Evolutionary conservation across 2,888 invertebrate species (phyloP).

Genomic region (Pyrocoelia pectoralis): DNA sequence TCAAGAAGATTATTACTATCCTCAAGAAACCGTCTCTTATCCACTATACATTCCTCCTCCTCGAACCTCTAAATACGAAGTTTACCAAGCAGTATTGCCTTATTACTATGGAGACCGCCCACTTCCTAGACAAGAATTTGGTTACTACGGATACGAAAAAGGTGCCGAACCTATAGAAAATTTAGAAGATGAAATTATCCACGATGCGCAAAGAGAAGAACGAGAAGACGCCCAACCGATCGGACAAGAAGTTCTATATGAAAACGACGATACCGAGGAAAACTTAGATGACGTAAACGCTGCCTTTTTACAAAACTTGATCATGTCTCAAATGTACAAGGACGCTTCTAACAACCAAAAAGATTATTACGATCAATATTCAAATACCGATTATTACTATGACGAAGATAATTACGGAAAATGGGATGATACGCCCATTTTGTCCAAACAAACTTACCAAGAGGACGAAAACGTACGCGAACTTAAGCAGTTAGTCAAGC

Average conservation of each 20-base stretch:
- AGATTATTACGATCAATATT: conserved; percentile 41
- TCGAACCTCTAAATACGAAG: conserved; percentile 61
- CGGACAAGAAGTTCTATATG: conserved; percentile 73
- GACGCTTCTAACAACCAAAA: conserved; percentile 58
- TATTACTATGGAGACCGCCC: conserved; percentile 61
- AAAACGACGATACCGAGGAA: conserved; percentile 60
- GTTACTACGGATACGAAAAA: conserved; percentile 58
- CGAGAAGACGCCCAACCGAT: conserved; percentile 66
- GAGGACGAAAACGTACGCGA: conserved; percentile 74
- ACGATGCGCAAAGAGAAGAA: conserved; percentile 68
- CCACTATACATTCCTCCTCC: conserved; percentile 57
- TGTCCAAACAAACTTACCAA: conserved; percentile 47
- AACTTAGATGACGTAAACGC: conserved; percentile 63
- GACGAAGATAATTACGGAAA: conserved; percentile 51
- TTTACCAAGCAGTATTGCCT: conserved; percentile 59
- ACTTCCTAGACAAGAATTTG: conserved; percentile 52
- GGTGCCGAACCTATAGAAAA: conserved; percentile 61
- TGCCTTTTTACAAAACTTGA: conserved; percentile 72
- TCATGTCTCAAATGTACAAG: conserved; percentile 71
- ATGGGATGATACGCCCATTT: conserved; percentile 42
- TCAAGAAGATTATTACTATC: conserved; percentile 62
- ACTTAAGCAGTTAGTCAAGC: conserved; percentile 68
- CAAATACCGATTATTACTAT: conserved; percentile 43
- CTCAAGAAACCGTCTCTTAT: conserved; percentile 49
- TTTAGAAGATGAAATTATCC: conserved; percentile 67